Evolutionary conservation across 2,113 vertebrate genomes (phyloP).

Genomic region (Nycticebus coucang): DNA sequence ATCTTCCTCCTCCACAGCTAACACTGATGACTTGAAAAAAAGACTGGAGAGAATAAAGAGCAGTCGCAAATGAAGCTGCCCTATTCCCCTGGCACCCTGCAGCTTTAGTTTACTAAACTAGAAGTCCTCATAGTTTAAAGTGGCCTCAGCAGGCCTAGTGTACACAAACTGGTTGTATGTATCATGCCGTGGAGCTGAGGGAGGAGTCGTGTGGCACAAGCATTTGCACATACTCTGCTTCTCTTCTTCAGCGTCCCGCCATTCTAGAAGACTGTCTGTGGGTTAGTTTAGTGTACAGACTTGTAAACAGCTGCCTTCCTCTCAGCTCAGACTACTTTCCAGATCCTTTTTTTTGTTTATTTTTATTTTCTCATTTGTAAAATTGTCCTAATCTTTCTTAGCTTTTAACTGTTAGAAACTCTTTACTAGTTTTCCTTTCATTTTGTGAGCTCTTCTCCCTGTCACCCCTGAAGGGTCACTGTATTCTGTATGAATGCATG

Average conservation of each 20-base stretch:
- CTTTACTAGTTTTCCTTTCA: conserved; percentile 85
- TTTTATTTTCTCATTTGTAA: conserved; percentile 85
- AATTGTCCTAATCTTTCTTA: conserved; percentile 85
- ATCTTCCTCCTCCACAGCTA: conserved; percentile 89
- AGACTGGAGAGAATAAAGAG: conserved; percentile 99
- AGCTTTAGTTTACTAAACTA: conserved; percentile 87
- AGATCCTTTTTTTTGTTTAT: conserved; percentile 74
- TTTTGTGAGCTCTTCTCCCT: conserved; percentile 87
- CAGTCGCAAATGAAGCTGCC: conserved; percentile 92
- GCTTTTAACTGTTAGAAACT: conserved; percentile 86
- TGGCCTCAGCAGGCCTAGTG: conserved; percentile 84
- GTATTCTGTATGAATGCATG: conserved; percentile 93
- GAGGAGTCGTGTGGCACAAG: conserved; percentile 85
- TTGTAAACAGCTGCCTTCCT: conserved; percentile 86
- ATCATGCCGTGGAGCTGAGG: conserved; percentile 86
- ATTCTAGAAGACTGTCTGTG: conserved; percentile 86
- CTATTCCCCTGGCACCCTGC: conserved; percentile 76
- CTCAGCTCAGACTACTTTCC: conserved; percentile 83
- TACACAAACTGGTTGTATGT: conserved; percentile 86
- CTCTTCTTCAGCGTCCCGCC: conserved; percentile 84
- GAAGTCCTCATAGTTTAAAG: conserved; percentile 83
- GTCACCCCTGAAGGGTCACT: conserved; percentile 86
- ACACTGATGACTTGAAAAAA: conserved; percentile 99
- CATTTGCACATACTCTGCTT: conserved; percentile 90
- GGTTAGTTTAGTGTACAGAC: conserved; percentile 91